Evolutionary conservation across 1,140 invertebrate genomes (phyloP).

Genomic region (Metaphire vulgaris): DNA sequence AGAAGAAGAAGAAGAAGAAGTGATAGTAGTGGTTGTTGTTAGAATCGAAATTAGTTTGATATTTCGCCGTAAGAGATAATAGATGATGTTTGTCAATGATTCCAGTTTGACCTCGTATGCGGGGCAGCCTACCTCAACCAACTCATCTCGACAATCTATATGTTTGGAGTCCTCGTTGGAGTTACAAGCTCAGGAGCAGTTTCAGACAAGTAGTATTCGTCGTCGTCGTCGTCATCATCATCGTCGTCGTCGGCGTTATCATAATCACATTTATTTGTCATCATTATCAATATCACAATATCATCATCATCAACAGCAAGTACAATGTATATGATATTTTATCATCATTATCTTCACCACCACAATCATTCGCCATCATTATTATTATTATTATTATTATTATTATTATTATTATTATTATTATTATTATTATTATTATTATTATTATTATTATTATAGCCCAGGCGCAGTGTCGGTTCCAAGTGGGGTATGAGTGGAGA

Average conservation of each 20-base stretch:
- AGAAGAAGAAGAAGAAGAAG: too few species aligned
- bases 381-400: constrained; percentile 4
- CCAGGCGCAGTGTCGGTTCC: too few species aligned
- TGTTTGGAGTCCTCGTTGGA: constrained; percentile 10
- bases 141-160: constrained; percentile 9
- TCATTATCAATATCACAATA: background rate
- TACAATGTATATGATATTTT: too few species aligned
- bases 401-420: constrained; percentile 4
- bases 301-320: background rate
- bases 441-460: background rate
- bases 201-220: constrained; percentile 12
- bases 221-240: background rate
- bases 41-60: too few species aligned
- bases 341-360: background rate
- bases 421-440: constrained; percentile 4
- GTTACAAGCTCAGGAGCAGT: background rate
- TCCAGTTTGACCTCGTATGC: constrained; percentile 16
- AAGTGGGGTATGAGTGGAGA: too few species aligned
- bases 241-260: background rate
- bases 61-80: too few species aligned
- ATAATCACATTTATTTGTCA: background rate
- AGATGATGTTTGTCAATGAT: too few species aligned
- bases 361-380: background rate
- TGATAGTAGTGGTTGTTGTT: too few species aligned
- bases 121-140: background rate